phyloP scores from a whole-genome alignment of 2,888 invertebrate genomes.

The Melinaea marsaeus region DNA sequence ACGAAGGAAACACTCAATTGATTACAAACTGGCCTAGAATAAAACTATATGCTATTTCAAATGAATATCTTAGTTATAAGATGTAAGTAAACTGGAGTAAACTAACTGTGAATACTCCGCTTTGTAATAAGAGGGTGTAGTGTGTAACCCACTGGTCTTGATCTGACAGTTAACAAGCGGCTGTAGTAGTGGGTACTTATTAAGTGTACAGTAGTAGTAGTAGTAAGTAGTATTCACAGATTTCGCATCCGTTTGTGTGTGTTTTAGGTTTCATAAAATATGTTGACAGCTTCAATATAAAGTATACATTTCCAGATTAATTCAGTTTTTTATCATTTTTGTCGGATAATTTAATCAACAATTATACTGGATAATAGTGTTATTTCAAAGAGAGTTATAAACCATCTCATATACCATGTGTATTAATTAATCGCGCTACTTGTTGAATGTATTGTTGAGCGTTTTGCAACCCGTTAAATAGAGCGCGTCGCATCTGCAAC shows the following conservation, averaged over 20 bases:
- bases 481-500: slow-evolving; percentile 53
- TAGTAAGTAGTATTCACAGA: neutral
- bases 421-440: slow-evolving; percentile 25
- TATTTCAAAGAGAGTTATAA: neutral
- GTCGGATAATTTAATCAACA: neutral
- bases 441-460: slow-evolving; percentile 21
- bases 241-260: neutral
- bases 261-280: no score
- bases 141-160: slow-evolving; percentile 7
- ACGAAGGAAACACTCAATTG: no score
- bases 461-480: slow-evolving; percentile 47
- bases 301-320: neutral
- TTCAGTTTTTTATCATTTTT: neutral
- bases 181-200: neutral
- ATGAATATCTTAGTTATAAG: neutral
- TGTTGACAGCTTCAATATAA: no score
- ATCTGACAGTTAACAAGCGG: neutral
- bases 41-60: neutral
- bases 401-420: slow-evolving; percentile 11
- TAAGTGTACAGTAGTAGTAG: neutral
- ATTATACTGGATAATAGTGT: neutral
- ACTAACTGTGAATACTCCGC: neutral
- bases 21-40: no score
- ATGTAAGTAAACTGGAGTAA: neutral
- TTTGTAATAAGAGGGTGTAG: neutral